Evolutionary conservation across 1,140 invertebrate species (phyloP), one percentile per base, ranked within the genome.

Genomic region (Phymorhynchus buccinoides): DNA sequence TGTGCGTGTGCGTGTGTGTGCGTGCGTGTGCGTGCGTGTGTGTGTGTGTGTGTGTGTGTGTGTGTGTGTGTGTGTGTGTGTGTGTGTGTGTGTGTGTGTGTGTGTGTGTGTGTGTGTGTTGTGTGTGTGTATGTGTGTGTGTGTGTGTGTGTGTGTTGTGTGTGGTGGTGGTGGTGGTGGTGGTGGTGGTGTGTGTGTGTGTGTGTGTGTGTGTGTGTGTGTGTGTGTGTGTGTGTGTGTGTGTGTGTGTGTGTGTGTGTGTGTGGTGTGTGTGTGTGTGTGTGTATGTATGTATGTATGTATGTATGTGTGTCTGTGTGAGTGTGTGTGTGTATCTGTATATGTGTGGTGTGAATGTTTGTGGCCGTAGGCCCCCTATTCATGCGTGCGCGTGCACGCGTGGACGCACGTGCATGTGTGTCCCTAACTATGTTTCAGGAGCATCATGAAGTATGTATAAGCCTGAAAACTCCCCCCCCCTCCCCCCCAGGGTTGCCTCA

Each of bases 221-320:
- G 7, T 62, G 56, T 62, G 18, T 62, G 56, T 62, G 56, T 62
- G 56, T 62, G 7, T 62, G 56, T 62, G 3, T 22, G 56, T 22
- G 56, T 22, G 18, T 0, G 7, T 27, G 56, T 27, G 56, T 27
- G 56, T 62, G 56, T 62, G 22, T 62, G 56, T 27, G 56, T 62
- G 56, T 62, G 56, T 62, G 56, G 56, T 62, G 56, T 12, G 56
- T 62, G 56, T 62, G 56, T 62, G 56, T 62, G 56, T 62, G 56
- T 62, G 56, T 62, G 56, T 62, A 27, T 27, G 12, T 62, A 27
- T 62, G 56, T 62, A 27, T 62, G 56, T 62, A 27, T 62, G 56
- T 62, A 27, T 62, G 56, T 62, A 27, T 62, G 56, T 62, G 56
- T 1, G 0, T 1, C 18, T 62, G 14, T 9, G 56, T 62, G 0